These are phyloP conservation scores for Morbakka virulenta DNA, from an alignment of 30 jellyfish, hydroid and myxozoan genomes.

Conservation along the genomic window DNA sequence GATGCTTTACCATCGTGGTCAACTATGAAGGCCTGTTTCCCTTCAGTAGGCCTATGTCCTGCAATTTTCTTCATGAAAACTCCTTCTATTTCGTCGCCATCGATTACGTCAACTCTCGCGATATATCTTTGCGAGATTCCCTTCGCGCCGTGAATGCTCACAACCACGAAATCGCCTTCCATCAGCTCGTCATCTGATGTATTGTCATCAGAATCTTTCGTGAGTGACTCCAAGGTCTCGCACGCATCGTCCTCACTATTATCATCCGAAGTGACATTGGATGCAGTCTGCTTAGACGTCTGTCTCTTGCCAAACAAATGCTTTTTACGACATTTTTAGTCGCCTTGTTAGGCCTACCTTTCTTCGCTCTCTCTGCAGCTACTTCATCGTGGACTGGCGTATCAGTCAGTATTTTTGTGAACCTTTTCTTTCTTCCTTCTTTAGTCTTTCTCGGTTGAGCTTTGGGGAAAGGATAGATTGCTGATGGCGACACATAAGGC, in stretches of 20 bases:
- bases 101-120: too few relatives aligned
- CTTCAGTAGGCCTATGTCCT: background rate
- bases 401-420: background rate
- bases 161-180: conserved; percentile 1
- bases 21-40: conserved; percentile 1
- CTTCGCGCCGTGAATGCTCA: background rate
- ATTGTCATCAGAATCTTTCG: conserved; percentile 1
- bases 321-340: too few relatives aligned
- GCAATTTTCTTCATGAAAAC: background rate
- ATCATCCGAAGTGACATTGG: too few relatives aligned
- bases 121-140: too few relatives aligned
- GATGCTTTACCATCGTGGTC: conserved; percentile 24
- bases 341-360: background rate
- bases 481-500: conserved; percentile 11
- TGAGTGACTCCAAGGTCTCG: too few relatives aligned
- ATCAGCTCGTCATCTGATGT: background rate
- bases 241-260: too few relatives aligned
- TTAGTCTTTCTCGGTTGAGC: background rate
- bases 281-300: too few relatives aligned
- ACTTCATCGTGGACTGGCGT: background rate
- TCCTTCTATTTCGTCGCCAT: background rate
- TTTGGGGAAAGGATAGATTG: conserved; percentile 1
- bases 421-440: background rate
- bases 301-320: too few relatives aligned
- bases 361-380: background rate